A percentile compares a stretch with the other conserved stretches of the same genome.
phyloP scores from a whole-genome alignment of 1,140 invertebrate genomes.

The Andrena cerasifolii region DNA sequence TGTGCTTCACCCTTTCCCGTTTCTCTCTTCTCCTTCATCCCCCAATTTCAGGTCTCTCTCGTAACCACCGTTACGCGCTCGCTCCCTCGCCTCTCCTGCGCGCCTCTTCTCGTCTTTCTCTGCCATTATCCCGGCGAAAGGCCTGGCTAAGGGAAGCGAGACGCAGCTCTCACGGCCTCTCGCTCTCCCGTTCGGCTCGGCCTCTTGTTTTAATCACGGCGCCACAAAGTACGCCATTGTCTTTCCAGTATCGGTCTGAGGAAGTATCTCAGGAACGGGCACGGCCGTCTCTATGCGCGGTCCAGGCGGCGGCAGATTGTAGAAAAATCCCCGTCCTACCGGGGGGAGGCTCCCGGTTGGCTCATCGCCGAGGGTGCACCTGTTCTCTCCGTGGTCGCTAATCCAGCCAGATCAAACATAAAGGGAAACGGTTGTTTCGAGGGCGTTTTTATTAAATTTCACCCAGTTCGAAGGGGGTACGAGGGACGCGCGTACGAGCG shows the following conservation, averaged over 20 bases:
- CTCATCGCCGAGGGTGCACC: slow-evolving; percentile 58
- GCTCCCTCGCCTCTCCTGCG: neutral
- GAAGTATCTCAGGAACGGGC: slow-evolving; percentile 62
- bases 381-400: slow-evolving; percentile 49
- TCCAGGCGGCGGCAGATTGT: slow-evolving; percentile 51
- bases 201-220: slow-evolving; percentile 79
- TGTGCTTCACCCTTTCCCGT: slow-evolving; percentile 41
- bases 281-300: slow-evolving; percentile 41
- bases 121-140: slow-evolving; percentile 63
- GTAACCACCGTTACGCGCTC: neutral
- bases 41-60: slow-evolving; percentile 22
- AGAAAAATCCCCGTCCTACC: slow-evolving; percentile 67
- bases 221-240: slow-evolving; percentile 80
- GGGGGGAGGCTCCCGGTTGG: slow-evolving; percentile 57
- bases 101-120: slow-evolving; percentile 55
- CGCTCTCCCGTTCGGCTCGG: slow-evolving; percentile 69
- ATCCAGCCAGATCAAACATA: slow-evolving; percentile 46
- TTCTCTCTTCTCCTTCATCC: slow-evolving; percentile 32
- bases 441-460: slow-evolving; percentile 19
- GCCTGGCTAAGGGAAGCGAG: slow-evolving; percentile 22
- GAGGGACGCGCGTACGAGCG: no score
- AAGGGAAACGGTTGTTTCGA: slow-evolving; percentile 7
- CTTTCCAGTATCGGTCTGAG: slow-evolving; percentile 77
- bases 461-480: no score
- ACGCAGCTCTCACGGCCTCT: slow-evolving; percentile 47